phyloP scores from a whole-genome alignment of 2,797 vertebrate genomes.

The Stomatorhinus walkeri region DNA sequence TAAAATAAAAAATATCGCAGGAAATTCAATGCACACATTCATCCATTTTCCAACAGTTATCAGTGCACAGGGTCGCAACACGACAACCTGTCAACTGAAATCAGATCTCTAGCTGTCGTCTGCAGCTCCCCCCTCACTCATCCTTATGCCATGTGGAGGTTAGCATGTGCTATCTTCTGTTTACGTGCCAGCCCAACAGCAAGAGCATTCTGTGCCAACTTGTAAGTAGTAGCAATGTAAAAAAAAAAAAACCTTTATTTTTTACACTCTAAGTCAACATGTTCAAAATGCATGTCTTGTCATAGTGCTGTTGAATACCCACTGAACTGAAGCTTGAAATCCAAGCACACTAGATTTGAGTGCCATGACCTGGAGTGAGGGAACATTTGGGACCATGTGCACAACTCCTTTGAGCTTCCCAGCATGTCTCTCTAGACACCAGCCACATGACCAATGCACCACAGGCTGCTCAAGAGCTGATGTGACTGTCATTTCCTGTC shows the following conservation, averaged over 20 bases:
- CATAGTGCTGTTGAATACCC: neutral
- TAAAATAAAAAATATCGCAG: neutral
- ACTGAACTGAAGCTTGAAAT: slow-evolving; percentile 4
- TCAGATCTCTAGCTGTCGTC: neutral
- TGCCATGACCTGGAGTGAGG: slow-evolving; percentile 6
- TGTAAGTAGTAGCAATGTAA: neutral
- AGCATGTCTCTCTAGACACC: slow-evolving; percentile 10
- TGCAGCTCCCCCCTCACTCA: neutral
- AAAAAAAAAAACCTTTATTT: neutral
- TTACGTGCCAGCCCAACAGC: neutral
- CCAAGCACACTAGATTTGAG: neutral
- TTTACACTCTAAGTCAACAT: neutral
- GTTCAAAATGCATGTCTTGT: neutral
- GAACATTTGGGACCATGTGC: slow-evolving; percentile 15
- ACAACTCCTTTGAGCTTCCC: slow-evolving; percentile 11
- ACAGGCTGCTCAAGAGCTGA: neutral
- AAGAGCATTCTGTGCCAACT: neutral
- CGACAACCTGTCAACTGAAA: neutral
- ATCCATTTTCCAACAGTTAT: neutral
- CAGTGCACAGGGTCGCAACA: slow-evolving; percentile 1
- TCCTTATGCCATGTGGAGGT: slow-evolving; percentile 1
- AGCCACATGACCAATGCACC: slow-evolving; percentile 6
- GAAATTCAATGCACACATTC: neutral
- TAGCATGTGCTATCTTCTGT: neutral
- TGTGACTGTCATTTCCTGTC: neutral